These are phyloP conservation scores for Tyria jacobaeae DNA, from an alignment of 2,888 invertebrate species.

Conservation along the genomic window DNA sequence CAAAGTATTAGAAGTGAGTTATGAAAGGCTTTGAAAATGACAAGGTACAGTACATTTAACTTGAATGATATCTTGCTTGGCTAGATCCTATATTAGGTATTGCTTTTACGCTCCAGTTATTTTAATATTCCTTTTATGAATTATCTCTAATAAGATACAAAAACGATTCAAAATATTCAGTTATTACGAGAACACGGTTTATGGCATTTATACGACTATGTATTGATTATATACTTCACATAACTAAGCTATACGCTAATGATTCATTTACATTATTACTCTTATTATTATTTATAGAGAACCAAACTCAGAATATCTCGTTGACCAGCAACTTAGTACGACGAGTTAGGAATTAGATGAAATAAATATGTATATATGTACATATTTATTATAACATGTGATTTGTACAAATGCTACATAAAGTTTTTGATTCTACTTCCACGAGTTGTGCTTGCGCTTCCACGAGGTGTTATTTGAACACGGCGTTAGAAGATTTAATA, in stretches of 20 bases:
- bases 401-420: no score
- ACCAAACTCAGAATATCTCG: no score
- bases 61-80: slow-evolving; percentile 7
- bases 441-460: no score
- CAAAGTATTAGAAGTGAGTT: neutral
- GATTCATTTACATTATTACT: neutral
- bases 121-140: slow-evolving; percentile 12
- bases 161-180: neutral
- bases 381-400: no score
- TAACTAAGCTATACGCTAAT: neutral
- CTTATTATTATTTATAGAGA: no score
- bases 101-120: neutral
- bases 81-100: slow-evolving; percentile 4
- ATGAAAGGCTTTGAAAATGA: neutral
- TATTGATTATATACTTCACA: neutral
- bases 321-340: no score
- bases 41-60: neutral
- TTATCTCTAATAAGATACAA: neutral
- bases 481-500: no score
- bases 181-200: neutral
- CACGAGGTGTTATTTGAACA: no score
- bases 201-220: no score
- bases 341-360: no score
- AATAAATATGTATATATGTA: no score
- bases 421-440: no score